Base-by-base conservation (phyloP, 2,797 vertebrate genomes). In the Eulemur albifrons region DNA sequence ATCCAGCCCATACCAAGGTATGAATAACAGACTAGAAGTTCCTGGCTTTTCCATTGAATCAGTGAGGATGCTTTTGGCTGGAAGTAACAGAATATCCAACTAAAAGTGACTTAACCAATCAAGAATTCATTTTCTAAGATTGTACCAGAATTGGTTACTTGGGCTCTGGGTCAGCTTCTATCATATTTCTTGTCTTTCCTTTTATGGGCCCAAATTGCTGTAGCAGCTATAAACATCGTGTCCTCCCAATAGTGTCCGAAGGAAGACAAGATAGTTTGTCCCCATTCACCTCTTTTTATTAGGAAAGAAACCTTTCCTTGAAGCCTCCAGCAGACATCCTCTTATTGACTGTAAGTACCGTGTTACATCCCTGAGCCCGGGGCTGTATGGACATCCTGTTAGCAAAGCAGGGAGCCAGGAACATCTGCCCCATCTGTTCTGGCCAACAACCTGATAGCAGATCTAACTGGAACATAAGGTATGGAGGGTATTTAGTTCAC, bases 61-160 rank as follows among this genome's bases (percentile, higher is more conserved):
- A 40, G 11, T 67, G 38, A 75, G 30, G 32, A 82, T 83, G 5
- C 4, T 90, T 90, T 57, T 89, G 32, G 43, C 75, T 93, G 6
- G 27, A 93, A 72, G 61, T 77, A 89, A 67, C 20, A 75, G n/a
- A 93, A 80, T 75, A 91, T 23, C 18, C 77, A 95, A 59, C 59
- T 83, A 25, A 91, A 76, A 91, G 40, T 80, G 11, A 72, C 69
- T 75, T 94, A 70, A 70, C 18, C 17, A 79, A 75, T 73, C 59
- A 90, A 94, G 10, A 67, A 57, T 75, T 67, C 45, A 43, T 43
- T 91, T 91, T 52, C 30, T 94, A 38, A 70, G 9, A 21, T 5
- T 43, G 48, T 40, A 35, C 45, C 32, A 88, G 52, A 52, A 84
- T 76, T 72, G 83, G 35, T n/a, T 85, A 54, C 59, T 20, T 38